Evolutionary conservation across 1,140 invertebrate genomes (phyloP), one percentile per base, ranked within the genome.

Genomic region (Tribolium castaneum): DNA sequence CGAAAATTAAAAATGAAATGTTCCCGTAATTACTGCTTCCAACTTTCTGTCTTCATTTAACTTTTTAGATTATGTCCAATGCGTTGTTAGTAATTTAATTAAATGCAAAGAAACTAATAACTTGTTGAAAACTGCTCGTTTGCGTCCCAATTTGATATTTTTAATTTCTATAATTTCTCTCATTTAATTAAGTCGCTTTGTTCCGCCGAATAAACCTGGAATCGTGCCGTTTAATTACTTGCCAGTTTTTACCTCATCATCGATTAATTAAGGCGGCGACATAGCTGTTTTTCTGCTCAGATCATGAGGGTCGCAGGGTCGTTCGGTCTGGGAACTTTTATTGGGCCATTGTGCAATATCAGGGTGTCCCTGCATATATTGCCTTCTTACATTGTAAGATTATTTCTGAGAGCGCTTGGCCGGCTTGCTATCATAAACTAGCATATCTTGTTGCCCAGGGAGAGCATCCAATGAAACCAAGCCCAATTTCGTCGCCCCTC

Each of bases 401-500:
- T 72, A 72, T 52, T 51, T 50, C 50, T 50, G 50, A 62, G 73
- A 75, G 62, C 73, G 51, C 14, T 59, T 72, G 70, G 70, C 14
- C 70, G 70, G 22, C 52, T 13, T 19, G 73, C 52, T 62, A 75
- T 75, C 73, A 75, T 76, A 76, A 76, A 76, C 49, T 50, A 76
- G 52, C 73, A 75, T 56, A 76, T 76, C 39, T 76, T 76, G 59
- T 75, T 35, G 73, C 73, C 52, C 19, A 45, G 73, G 73, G 73
- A 75, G 30, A 39, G 39, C 51, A 75, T 75, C 73, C 25, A 59
- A 75, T 75, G 73, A 56, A 45, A 49, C 73, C 73, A 54, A 74
- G 59, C 71, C 49, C 56, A 52, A 59, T 75, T 75, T 75, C 50
- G 30, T 75, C 73, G 73, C 71, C 39, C 73, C 52, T 75, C 50